phyloP scores from a whole-genome alignment of 2,797 vertebrate species.

The Gambelia wislizenii region DNA sequence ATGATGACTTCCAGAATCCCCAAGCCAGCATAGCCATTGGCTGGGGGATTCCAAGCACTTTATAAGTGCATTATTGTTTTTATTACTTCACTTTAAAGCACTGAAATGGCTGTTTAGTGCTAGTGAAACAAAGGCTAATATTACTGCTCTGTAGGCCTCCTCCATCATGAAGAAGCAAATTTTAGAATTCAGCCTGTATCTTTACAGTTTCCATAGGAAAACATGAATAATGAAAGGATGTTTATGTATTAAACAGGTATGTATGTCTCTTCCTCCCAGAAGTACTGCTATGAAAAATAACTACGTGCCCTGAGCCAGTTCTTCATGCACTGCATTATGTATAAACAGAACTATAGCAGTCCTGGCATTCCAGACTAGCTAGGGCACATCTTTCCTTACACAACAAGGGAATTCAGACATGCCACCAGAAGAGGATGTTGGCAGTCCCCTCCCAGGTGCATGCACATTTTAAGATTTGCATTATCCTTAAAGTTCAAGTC shows the following conservation, averaged over 20 bases:
- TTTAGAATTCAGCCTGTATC: neutral
- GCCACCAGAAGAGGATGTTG: neutral
- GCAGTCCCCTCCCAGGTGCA: neutral
- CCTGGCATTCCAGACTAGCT: neutral
- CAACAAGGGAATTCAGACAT: too few species aligned
- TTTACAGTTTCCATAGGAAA: neutral
- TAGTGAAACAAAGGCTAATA: neutral
- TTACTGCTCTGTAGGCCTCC: neutral
- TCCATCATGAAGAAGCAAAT: neutral
- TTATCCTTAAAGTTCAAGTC: constrained; percentile 45
- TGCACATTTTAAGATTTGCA: constrained; percentile 29
- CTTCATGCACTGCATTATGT: neutral
- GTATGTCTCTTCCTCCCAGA: neutral
- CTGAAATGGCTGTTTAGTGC: neutral
- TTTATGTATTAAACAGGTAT: neutral
- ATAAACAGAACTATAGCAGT: neutral
- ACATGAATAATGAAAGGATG: neutral
- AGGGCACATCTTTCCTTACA: neutral
- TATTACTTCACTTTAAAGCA: neutral
- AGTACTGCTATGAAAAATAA: neutral
- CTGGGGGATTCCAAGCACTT: too few species aligned
- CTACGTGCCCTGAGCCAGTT: neutral
- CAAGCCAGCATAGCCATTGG: neutral
- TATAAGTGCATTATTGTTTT: neutral
- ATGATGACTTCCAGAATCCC: neutral